phyloP scores from a whole-genome alignment of 2,888 invertebrate species.

The Drosophila nr. perissopoda region DNA sequence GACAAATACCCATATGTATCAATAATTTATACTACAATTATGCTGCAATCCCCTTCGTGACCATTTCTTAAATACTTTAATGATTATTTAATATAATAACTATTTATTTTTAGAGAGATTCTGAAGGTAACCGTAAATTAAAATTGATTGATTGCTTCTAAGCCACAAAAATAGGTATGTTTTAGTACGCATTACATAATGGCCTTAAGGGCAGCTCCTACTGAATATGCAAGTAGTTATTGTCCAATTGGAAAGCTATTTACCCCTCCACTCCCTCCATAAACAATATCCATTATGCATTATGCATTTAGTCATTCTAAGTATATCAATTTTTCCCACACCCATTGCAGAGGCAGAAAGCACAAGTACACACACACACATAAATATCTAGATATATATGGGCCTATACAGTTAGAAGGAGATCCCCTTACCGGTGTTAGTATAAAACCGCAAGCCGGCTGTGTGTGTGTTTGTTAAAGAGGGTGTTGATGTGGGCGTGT shows the following conservation, averaged over 20 bases:
- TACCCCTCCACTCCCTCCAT: neutral
- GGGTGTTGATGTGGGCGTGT: slow-evolving; percentile 21
- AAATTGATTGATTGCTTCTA: neutral
- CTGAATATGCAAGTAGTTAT: slow-evolving; percentile 4
- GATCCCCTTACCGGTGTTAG: slow-evolving; percentile 17
- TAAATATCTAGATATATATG: neutral
- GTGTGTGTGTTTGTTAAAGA: slow-evolving; percentile 28
- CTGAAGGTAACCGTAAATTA: neutral
- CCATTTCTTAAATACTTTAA: neutral
- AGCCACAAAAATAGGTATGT: neutral
- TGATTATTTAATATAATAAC: neutral
- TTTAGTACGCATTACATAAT: neutral
- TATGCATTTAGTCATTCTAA: slow-evolving; percentile 6
- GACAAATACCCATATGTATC: neutral
- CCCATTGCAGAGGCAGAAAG: neutral
- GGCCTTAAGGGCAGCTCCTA: neutral
- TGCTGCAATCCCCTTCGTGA: neutral
- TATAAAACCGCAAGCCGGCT: slow-evolving; percentile 38
- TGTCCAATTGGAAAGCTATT: neutral
- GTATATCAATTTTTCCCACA: slow-evolving; percentile 2
- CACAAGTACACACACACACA: neutral
- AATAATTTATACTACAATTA: neutral
- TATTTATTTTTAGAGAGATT: neutral
- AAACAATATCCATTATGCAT: neutral
- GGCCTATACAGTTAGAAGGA: slow-evolving; percentile 11